phyloP scores from a whole-genome alignment of 1,140 invertebrate species.

The Meloidogyne chitwoodi region DNA sequence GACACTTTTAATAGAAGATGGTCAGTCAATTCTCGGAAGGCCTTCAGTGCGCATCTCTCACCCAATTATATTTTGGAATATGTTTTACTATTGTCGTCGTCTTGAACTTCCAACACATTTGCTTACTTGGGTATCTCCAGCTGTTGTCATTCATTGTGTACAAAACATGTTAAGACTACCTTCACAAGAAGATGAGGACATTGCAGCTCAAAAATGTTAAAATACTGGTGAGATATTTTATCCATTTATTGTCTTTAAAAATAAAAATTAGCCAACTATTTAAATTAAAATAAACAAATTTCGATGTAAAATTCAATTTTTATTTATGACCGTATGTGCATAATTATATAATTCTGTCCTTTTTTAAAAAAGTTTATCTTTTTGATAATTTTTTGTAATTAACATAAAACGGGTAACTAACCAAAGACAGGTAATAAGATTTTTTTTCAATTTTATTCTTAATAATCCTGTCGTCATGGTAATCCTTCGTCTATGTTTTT shows the following conservation, averaged over 20 bases:
- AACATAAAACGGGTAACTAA: background rate
- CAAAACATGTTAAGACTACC: slow-evolving; percentile 19
- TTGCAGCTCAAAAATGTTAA: background rate
- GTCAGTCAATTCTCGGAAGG: slow-evolving; percentile 30
- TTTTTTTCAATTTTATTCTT: background rate
- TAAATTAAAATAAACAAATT: background rate
- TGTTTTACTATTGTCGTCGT: slow-evolving; percentile 54
- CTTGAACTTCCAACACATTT: slow-evolving; percentile 55
- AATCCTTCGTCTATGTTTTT: too few species aligned
- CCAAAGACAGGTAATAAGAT: background rate
- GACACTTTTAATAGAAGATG: slow-evolving; percentile 35
- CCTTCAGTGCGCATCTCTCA: slow-evolving; percentile 39
- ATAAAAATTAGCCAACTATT: background rate
- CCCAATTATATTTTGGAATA: slow-evolving; percentile 59
- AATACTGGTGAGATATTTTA: background rate
- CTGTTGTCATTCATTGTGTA: slow-evolving; percentile 53
- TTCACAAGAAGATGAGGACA: background rate
- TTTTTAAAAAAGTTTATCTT: background rate
- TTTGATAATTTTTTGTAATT: background rate
- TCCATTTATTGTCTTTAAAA: background rate
- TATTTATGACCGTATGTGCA: background rate
- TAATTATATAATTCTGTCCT: background rate
- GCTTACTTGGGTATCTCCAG: slow-evolving; percentile 46
- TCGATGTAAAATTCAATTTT: background rate
- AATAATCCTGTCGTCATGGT: background rate